These are phyloP conservation scores for Sebastes fasciatus DNA, from an alignment of 2,113 vertebrate species.

Conservation along the genomic window DNA sequence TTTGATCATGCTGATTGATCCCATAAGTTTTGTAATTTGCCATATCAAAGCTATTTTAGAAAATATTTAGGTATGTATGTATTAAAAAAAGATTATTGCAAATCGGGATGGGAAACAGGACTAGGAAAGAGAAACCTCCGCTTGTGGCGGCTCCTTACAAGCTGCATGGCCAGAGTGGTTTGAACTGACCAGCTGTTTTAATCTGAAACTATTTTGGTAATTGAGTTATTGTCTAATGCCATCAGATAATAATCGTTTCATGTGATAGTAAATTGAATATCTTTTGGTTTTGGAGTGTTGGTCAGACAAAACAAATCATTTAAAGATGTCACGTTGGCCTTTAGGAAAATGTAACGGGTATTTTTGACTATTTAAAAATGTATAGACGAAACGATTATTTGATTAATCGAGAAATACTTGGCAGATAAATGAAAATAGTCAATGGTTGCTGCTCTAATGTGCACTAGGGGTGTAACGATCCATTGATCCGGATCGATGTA, in stretches of 20 bases:
- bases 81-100: neutral
- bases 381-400: neutral
- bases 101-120: neutral
- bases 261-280: neutral
- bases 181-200: conserved; percentile 12
- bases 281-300: neutral
- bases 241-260: neutral
- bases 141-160: neutral
- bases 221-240: no score
- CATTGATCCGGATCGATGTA: no score
- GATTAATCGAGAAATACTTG: neutral
- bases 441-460: no score
- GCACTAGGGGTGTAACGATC: no score
- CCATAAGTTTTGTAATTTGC: neutral
- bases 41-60: neutral
- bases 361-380: no score
- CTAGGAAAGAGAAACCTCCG: neutral
- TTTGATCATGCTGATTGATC: conserved; percentile 30
- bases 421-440: neutral
- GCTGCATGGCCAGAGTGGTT: neutral
- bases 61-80: neutral
- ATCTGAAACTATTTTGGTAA: neutral
- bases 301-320: neutral
- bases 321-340: neutral
- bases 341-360: neutral